phyloP scores from a whole-genome alignment of 2,888 invertebrate genomes.

The Papilio demoleus region DNA sequence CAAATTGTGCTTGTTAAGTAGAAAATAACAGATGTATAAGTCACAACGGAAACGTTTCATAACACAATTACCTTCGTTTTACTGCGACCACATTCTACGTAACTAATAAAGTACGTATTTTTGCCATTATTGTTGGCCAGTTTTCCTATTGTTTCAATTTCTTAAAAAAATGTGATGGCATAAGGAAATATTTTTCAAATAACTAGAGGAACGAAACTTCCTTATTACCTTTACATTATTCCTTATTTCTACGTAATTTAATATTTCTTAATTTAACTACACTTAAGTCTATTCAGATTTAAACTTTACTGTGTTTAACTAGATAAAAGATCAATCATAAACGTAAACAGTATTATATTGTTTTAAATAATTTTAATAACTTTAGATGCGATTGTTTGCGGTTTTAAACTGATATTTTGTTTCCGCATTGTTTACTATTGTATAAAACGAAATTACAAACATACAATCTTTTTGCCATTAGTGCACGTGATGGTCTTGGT shows the following conservation, averaged over 20 bases:
- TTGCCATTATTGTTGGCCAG: conserved; percentile 7
- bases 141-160: conserved; percentile 9
- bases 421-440: conserved; percentile 4
- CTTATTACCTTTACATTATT: not conserved
- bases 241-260: not conserved
- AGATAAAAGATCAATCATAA: not conserved
- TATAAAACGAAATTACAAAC: not conserved
- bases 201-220: not conserved
- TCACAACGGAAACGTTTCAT: conserved; percentile 34
- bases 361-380: not conserved
- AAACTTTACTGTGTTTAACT: not conserved
- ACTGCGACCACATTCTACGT: conserved; percentile 16
- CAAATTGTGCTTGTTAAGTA: not conserved
- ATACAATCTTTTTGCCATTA: not conserved
- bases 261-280: not conserved
- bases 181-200: not conserved
- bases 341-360: not conserved
- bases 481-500: not conserved
- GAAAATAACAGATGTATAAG: conserved; percentile 14
- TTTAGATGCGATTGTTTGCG: not conserved
- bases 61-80: conserved; percentile 28
- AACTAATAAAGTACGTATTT: conserved; percentile 2
- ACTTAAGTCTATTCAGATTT: not conserved
- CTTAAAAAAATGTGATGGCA: not conserved
- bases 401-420: not conserved